Percentiles rank a stretch among this genome's conserved stretches.
phyloP scores from a whole-genome alignment of 2,888 invertebrate species.

The Podotricha telesiphe region DNA sequence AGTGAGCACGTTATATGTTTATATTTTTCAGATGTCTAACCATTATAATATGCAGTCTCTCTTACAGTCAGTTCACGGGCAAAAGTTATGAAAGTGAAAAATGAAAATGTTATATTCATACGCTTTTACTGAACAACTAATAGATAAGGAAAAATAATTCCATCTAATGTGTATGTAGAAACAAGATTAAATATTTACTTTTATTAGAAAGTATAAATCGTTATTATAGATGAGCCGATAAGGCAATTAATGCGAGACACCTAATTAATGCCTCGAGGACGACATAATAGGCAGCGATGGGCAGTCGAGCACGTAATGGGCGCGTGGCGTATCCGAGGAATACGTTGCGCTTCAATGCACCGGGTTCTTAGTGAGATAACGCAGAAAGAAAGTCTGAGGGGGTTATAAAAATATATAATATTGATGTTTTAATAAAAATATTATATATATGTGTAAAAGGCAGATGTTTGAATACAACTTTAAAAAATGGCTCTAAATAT shows the following conservation, averaged over 20 bases:
- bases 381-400: slow-evolving; percentile 3
- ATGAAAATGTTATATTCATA: background rate
- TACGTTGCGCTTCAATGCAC: slow-evolving; percentile 45
- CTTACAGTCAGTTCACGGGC: too few species aligned
- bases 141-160: background rate
- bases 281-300: slow-evolving; percentile 44
- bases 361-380: slow-evolving; percentile 32
- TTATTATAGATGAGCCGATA: slow-evolving; percentile 32
- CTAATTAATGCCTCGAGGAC: slow-evolving; percentile 44
- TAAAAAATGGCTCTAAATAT: too few species aligned
- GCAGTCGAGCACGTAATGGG: slow-evolving; percentile 45
- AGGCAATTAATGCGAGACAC: slow-evolving; percentile 40
- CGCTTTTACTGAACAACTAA: background rate
- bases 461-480: too few species aligned
- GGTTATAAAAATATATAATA: slow-evolving; percentile 16
- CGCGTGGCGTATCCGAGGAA: slow-evolving; percentile 46
- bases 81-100: too few species aligned
- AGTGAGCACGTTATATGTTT: too few species aligned
- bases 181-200: slow-evolving; percentile 14
- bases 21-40: too few species aligned
- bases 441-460: too few species aligned
- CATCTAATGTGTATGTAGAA: background rate
- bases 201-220: slow-evolving; percentile 15
- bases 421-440: background rate
- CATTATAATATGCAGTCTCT: too few species aligned